A percentile compares a stretch with the other conserved stretches of the same genome.
phyloP scores from a whole-genome alignment of 2,113 vertebrate species.

The Nibea albiflora region DNA sequence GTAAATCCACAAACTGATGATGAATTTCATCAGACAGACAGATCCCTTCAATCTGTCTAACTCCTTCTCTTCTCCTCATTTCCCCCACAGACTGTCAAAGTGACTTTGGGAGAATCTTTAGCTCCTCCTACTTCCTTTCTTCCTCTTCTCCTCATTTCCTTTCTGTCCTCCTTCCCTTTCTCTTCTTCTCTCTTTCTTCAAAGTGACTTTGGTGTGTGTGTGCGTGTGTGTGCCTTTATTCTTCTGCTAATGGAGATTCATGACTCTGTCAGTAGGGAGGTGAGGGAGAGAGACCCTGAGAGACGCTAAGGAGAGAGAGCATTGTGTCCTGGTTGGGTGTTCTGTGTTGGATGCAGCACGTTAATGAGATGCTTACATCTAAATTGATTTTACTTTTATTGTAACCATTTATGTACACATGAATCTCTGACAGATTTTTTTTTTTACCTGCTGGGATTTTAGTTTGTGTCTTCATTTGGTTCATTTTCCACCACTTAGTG shows the following conservation, averaged over 20 bases:
- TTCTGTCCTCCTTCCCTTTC: not conserved
- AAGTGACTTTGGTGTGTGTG: conserved; percentile 49
- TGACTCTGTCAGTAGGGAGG: conserved; percentile 28
- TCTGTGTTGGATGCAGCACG: not conserved
- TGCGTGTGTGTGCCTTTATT: conserved; percentile 39
- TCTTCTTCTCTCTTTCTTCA: conserved; percentile 25
- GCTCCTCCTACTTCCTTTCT: conserved; percentile 4
- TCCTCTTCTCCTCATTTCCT: conserved; percentile 5
- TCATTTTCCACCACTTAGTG: no score
- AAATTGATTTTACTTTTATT: not conserved
- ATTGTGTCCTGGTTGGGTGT: not conserved
- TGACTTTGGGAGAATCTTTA: conserved; percentile 12
- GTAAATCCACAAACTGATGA: no score
- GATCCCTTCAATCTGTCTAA: not conserved
- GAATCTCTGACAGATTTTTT: not conserved
- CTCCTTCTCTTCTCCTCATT: not conserved
- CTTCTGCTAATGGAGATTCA: conserved; percentile 56
- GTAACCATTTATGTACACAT: not conserved
- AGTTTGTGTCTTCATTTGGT: no score
- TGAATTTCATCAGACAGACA: not conserved
- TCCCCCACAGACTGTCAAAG: not conserved
- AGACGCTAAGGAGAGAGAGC: conserved; percentile 25
- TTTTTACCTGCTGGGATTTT: not conserved
- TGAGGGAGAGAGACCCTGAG: conserved; percentile 11
- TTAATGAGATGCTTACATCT: conserved; percentile 2